phyloP scores from a whole-genome alignment of 2,797 vertebrate species.

The Cryptoprocta ferox region DNA sequence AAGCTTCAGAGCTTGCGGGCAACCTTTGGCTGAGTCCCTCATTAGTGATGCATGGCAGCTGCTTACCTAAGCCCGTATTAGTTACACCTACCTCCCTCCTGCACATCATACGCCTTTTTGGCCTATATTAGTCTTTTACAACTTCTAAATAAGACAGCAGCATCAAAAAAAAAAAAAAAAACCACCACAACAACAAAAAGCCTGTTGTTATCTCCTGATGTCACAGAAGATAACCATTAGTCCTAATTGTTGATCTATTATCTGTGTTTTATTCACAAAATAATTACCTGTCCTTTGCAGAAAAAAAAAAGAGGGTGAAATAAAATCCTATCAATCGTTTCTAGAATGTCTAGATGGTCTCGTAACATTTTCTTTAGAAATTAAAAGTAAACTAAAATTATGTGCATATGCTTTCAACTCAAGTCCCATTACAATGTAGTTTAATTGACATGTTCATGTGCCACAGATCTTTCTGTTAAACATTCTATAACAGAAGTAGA shows the following conservation, averaged over 20 bases:
- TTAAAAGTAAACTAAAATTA: constrained; percentile 2
- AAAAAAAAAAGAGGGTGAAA: background rate
- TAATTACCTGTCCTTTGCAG: constrained; percentile 42
- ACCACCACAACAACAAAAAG: constrained; percentile 28
- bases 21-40: constrained; percentile 82
- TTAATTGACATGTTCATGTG: background rate
- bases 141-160: constrained; percentile 60
- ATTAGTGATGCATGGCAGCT: constrained; percentile 88
- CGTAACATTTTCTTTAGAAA: constrained; percentile 27
- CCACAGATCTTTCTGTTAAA: constrained; percentile 30
- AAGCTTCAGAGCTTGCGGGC: constrained; percentile 81
- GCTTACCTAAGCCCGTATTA: constrained; percentile 85
- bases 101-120: constrained; percentile 71
- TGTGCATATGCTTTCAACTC: background rate
- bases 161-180: constrained; percentile 52
- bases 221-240: constrained; percentile 58
- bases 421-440: background rate
- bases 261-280: constrained; percentile 57
- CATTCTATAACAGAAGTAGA: background rate
- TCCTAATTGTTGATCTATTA: constrained; percentile 39
- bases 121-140: constrained; percentile 83
- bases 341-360: background rate
- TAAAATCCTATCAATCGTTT: constrained; percentile 14
- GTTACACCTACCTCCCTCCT: constrained; percentile 85
- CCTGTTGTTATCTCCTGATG: constrained; percentile 51